phyloP scores from a whole-genome alignment of 37 sponge, comb jelly and placozoan genomes.

The Amphimedon queenslandica region DNA sequence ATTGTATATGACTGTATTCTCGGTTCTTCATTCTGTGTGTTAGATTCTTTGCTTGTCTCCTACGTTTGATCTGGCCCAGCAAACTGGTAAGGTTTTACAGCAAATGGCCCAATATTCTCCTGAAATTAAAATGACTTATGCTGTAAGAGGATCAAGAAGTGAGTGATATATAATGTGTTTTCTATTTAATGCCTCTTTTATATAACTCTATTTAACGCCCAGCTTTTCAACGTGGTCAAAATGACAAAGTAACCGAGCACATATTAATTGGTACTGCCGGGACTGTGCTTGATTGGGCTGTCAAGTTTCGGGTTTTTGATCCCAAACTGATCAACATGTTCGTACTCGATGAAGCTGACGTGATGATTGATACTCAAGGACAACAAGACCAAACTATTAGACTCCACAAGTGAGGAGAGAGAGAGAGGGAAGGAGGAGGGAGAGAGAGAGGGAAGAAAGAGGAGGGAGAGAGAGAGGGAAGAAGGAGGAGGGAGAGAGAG shows the following conservation, averaged over 20 bases:
- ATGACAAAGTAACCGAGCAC: slow-evolving; percentile 50
- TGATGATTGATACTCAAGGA: slow-evolving; percentile 92
- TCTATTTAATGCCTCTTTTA: neutral
- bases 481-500: neutral
- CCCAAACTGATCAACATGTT: slow-evolving; percentile 66
- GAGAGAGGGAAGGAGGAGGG: neutral
- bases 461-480: neutral
- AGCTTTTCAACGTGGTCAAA: neutral
- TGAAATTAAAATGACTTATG: slow-evolving; percentile 63
- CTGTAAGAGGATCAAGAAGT: slow-evolving; percentile 75
- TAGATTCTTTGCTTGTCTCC: slow-evolving; percentile 89
- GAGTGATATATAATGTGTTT: no score
- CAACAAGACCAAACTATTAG: slow-evolving; percentile 92
- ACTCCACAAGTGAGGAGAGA: slow-evolving; percentile 69
- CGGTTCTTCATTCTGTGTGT: neutral
- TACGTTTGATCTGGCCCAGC: slow-evolving; percentile 88
- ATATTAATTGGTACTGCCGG: slow-evolving; percentile 92
- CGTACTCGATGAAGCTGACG: slow-evolving; percentile 96
- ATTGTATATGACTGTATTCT: neutral
- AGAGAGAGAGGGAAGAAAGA: neutral
- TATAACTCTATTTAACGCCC: neutral
- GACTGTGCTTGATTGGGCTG: slow-evolving; percentile 84
- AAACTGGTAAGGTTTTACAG: slow-evolving; percentile 78
- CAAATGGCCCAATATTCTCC: slow-evolving; percentile 74
- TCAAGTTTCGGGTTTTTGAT: slow-evolving; percentile 67